Evolutionary conservation across 2,113 vertebrate species (phyloP).

Genomic region (Setophaga coronata): DNA sequence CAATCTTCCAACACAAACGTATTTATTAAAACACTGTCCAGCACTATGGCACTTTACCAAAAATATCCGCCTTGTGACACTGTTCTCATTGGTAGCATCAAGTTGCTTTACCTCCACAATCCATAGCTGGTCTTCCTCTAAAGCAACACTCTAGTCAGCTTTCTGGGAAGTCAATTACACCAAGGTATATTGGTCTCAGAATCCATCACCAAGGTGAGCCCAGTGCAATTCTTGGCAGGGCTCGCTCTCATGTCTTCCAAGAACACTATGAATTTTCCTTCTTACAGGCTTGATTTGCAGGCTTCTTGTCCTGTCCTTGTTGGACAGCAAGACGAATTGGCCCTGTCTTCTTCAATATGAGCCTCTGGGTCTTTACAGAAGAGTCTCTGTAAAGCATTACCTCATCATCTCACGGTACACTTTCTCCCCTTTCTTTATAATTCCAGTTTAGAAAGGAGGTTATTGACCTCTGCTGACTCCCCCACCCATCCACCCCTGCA

Average conservation of each 20-base stretch:
- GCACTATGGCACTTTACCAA: background rate
- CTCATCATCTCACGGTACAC: background rate
- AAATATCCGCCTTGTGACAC: background rate
- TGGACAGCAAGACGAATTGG: background rate
- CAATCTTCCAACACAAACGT: background rate
- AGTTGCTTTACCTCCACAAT: background rate
- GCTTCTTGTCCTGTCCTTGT: background rate
- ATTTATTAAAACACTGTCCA: background rate
- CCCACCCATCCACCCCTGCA: accelerated
- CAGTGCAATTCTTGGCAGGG: background rate
- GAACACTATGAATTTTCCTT: background rate
- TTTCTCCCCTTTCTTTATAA: background rate
- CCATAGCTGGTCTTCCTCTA: background rate
- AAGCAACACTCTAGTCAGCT: background rate
- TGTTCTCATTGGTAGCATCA: background rate
- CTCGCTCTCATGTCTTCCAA: background rate
- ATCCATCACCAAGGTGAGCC: background rate
- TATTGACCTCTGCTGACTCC: background rate
- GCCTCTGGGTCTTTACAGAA: background rate
- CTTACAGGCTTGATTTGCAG: background rate
- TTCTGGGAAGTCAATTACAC: background rate
- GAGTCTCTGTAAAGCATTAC: background rate
- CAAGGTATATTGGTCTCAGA: background rate
- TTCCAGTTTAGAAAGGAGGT: background rate
- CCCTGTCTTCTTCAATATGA: background rate